Conservation (phyloP, 2,113 vertebrate species). For the Fregetta grallaria region DNA sequence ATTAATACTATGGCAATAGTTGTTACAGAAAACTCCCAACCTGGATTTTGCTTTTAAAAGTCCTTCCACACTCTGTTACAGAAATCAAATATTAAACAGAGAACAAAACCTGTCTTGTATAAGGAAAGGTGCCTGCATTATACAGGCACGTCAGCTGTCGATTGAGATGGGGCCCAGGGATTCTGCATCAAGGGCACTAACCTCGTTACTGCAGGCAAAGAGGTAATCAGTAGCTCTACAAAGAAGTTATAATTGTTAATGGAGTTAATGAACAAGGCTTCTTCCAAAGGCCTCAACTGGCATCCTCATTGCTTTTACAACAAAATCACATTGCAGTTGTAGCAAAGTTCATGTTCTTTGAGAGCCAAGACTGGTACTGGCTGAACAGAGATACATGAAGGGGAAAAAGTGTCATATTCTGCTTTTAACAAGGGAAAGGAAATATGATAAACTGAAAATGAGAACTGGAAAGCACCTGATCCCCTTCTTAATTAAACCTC, state of each 20-base stretch:
- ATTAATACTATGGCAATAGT: fast-evolving
- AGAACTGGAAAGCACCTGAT: background rate
- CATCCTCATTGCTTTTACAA: background rate
- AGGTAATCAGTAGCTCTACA: background rate
- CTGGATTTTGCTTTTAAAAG: background rate
- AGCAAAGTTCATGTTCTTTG: background rate
- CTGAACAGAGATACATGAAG: background rate
- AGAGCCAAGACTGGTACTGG: background rate
- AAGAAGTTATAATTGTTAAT: background rate
- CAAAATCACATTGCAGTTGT: background rate
- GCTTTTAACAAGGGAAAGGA: background rate
- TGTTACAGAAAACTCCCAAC: background rate
- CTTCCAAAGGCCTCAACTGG: background rate
- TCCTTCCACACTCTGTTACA: background rate
- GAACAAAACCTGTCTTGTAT: background rate
- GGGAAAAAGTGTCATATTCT: background rate
- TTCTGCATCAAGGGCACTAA: fast-evolving
- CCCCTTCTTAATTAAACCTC: background rate
- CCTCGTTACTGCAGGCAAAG: background rate
- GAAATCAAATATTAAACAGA: background rate
- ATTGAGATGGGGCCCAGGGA: background rate
- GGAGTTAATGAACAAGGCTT: background rate
- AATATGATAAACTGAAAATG: background rate
- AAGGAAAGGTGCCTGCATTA: background rate
- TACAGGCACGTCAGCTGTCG: background rate